These are phyloP conservation scores for Sciurus carolinensis DNA, from an alignment of 2,797 vertebrate species.

Conservation along the genomic window DNA sequence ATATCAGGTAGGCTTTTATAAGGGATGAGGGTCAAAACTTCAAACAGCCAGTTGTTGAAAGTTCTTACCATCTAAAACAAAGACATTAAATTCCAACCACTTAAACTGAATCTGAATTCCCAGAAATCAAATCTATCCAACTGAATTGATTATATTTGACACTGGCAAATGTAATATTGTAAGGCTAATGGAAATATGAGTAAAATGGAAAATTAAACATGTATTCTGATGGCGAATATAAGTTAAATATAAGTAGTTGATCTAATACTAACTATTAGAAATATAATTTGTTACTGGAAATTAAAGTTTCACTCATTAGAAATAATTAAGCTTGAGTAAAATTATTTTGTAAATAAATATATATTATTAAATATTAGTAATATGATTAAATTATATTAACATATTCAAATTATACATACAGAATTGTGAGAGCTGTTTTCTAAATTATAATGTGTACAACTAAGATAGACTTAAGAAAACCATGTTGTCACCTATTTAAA, in stretches of 20 bases:
- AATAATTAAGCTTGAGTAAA: slow-evolving; percentile 49
- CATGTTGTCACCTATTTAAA: neutral
- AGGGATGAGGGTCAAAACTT: slow-evolving; percentile 19
- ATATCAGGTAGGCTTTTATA: neutral
- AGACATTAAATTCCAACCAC: slow-evolving; percentile 4
- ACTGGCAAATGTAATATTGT: slow-evolving; percentile 31
- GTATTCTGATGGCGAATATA: neutral
- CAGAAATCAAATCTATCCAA: slow-evolving; percentile 61
- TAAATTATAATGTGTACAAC: neutral
- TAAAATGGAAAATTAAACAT: slow-evolving; percentile 28
- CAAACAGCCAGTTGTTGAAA: neutral
- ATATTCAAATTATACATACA: neutral
- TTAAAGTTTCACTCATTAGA: slow-evolving; percentile 36
- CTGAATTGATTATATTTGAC: slow-evolving; percentile 64
- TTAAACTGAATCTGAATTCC: slow-evolving; percentile 36
- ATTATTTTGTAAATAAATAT: slow-evolving; percentile 27
- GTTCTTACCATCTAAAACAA: slow-evolving; percentile 19
- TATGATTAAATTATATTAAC: neutral
- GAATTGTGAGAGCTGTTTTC: neutral
- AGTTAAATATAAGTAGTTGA: neutral
- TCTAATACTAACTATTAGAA: neutral
- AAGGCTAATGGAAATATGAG: slow-evolving; percentile 41
- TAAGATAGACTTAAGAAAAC: neutral
- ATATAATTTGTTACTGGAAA: neutral
- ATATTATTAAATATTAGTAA: neutral